A percentile compares a stretch with the other conserved stretches of the same genome.
phyloP scores from a whole-genome alignment of 2,113 vertebrate species.

The Notechis scutatus region DNA sequence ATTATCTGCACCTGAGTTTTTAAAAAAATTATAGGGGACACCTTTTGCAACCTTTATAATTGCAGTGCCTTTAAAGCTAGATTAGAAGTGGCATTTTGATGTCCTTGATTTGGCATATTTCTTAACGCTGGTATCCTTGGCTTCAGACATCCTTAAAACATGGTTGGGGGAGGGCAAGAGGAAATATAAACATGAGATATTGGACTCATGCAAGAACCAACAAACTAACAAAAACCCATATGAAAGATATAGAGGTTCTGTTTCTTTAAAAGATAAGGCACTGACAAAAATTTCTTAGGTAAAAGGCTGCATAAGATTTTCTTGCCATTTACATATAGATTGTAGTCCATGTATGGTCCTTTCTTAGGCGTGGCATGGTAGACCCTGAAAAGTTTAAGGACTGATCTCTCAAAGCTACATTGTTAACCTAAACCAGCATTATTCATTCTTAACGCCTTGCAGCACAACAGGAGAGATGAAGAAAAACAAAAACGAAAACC shows the following conservation, averaged over 20 bases:
- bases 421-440: conserved; percentile 62
- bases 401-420: conserved; percentile 74
- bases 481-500: conserved; percentile 47
- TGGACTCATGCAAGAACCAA: conserved; percentile 48
- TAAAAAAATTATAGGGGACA: conserved; percentile 61
- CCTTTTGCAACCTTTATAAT: conserved; percentile 57
- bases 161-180: conserved; percentile 55
- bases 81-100: conserved; percentile 56
- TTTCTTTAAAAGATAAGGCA: conserved; percentile 81
- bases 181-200: conserved; percentile 58
- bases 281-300: conserved; percentile 84
- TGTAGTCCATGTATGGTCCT: conserved; percentile 70
- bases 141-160: conserved; percentile 57
- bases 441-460: conserved; percentile 71
- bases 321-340: conserved; percentile 78
- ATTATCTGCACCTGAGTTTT: conserved; percentile 66
- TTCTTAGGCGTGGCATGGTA: conserved; percentile 76
- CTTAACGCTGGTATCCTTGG: conserved; percentile 59
- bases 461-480: conserved; percentile 68
- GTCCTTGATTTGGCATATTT: conserved; percentile 63
- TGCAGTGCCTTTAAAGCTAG: conserved; percentile 69
- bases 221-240: conserved; percentile 53
- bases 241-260: conserved; percentile 74
- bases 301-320: conserved; percentile 82
- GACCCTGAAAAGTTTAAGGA: conserved; percentile 73